phyloP scores from a whole-genome alignment of 2,797 vertebrate species.

The Gadopsis bispinosus region DNA sequence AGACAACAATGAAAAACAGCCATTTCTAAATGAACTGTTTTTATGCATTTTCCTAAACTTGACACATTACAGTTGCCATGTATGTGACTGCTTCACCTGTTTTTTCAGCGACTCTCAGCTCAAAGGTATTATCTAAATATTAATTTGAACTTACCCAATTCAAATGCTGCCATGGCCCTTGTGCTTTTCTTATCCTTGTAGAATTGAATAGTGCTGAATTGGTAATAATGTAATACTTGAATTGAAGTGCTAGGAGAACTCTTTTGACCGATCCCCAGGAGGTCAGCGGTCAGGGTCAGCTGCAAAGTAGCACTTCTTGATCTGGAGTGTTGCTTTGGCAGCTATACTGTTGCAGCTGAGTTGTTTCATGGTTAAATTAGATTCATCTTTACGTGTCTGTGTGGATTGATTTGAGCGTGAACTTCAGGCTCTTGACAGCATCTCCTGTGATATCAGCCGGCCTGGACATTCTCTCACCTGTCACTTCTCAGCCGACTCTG shows the following conservation, averaged over 20 bases:
- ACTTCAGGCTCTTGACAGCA: constrained; percentile 14
- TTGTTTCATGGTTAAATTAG: constrained; percentile 9
- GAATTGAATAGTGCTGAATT: neutral
- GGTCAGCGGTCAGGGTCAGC: neutral
- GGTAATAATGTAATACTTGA: neutral
- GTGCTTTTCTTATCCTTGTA: neutral
- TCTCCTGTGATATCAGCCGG: constrained; percentile 1
- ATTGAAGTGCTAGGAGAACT: neutral
- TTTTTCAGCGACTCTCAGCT: neutral
- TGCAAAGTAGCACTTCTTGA: neutral
- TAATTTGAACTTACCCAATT: neutral
- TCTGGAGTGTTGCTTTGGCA: neutral
- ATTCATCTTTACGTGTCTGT: constrained; percentile 9
- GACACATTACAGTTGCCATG: neutral
- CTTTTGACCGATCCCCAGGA: neutral
- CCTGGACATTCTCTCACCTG: constrained; percentile 1
- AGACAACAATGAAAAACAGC: constrained; percentile 6
- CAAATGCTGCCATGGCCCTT: no score
- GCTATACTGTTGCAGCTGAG: constrained; percentile 2
- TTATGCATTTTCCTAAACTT: neutral
- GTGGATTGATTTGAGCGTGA: constrained; percentile 8
- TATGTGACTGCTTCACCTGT: neutral
- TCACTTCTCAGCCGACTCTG: constrained; percentile 4
- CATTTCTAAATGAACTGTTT: constrained; percentile 18
- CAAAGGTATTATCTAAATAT: neutral